Evolutionary conservation across 2,797 vertebrate species (phyloP).

Genomic region (Phalanger gymnotis): DNA sequence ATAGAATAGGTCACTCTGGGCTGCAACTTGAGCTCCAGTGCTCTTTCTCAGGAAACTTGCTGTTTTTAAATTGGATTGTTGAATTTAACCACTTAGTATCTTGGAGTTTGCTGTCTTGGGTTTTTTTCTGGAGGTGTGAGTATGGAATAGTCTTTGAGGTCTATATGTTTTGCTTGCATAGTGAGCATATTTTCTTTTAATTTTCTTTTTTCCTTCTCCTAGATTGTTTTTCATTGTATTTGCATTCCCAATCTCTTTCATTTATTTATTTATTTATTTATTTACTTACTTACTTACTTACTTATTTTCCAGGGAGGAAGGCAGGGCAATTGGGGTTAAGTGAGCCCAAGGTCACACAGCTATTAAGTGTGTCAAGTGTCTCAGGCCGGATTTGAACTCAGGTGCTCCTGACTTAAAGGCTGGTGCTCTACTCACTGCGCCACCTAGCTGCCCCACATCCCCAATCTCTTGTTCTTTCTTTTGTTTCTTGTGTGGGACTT

Average conservation of each 20-base stretch:
- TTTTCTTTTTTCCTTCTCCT: neutral
- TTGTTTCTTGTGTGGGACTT: neutral
- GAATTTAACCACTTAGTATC: neutral
- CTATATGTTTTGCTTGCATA: neutral
- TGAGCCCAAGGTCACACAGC: no score
- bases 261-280: no score
- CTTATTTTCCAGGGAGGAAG: no score
- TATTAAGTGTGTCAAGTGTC: no score
- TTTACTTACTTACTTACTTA: no score
- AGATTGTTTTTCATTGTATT: neutral
- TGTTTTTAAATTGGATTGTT: neutral
- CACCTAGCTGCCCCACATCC: no score
- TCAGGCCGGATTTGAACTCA: no score
- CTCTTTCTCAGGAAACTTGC: neutral
- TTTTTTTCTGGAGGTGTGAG: neutral
- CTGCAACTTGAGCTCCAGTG: neutral
- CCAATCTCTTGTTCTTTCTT: neutral
- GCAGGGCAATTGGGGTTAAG: no score
- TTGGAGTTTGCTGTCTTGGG: neutral
- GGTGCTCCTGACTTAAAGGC: no score
- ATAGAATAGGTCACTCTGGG: neutral
- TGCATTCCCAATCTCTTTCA: neutral
- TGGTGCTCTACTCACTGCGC: no score
- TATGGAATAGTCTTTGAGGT: neutral
- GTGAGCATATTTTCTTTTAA: neutral